phyloP scores from a whole-genome alignment of 2,113 vertebrate genomes.

The Polypterus senegalus region DNA sequence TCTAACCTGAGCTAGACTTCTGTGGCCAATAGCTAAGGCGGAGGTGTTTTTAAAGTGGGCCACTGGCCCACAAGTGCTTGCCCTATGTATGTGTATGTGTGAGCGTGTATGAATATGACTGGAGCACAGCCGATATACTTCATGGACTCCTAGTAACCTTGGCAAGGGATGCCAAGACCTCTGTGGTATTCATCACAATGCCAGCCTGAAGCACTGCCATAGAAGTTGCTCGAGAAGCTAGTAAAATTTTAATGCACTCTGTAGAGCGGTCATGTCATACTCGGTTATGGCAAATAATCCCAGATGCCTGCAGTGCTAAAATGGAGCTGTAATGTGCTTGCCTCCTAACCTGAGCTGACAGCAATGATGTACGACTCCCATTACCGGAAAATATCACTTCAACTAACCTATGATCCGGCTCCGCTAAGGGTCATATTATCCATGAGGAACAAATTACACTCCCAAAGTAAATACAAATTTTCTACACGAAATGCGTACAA shows the following conservation, averaged over 20 bases:
- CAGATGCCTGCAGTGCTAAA: conserved; percentile 98
- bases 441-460: conserved; percentile 99
- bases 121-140: conserved; percentile 40
- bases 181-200: conserved; percentile 62
- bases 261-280: conserved; percentile 97
- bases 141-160: conserved; percentile 60
- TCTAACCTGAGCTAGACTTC: no score
- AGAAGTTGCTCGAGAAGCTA: conserved; percentile 79
- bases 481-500: conserved; percentile 76
- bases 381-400: conserved; percentile 99
- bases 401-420: conserved; percentile 99
- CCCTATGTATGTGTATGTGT: no score
- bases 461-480: conserved; percentile 99
- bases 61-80: no score
- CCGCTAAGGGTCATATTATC: conserved; percentile 99
- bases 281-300: conserved; percentile 99
- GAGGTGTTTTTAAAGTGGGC: no score
- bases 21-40: no score
- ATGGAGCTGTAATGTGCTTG: conserved; percentile 98
- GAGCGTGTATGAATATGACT: no score
- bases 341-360: conserved; percentile 98
- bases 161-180: conserved; percentile 61
- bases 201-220: conserved; percentile 61
- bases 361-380: conserved; percentile 99
- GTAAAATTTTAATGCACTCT: conserved; percentile 99